Conservation (phyloP, 1,140 invertebrate genomes). For the Apis laboriosa region DNA sequence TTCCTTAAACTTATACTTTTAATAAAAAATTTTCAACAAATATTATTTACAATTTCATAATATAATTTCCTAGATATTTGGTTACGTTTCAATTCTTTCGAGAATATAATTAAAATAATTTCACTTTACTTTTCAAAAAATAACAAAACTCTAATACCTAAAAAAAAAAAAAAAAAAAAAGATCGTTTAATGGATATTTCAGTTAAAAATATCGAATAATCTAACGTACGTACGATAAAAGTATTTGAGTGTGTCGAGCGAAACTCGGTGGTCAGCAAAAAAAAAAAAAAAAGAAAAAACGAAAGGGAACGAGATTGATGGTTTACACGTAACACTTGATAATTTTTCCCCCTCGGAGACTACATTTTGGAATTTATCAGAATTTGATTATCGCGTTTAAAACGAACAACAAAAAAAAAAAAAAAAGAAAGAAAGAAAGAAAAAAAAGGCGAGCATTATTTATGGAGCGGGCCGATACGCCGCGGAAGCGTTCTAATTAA, state of each 20-base stretch:
- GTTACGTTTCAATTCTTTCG: too few relatives aligned
- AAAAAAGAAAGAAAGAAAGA: background rate
- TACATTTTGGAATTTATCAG: constrained; percentile 26
- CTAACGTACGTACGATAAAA: background rate
- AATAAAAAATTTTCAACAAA: too few relatives aligned
- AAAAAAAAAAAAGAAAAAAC: too few relatives aligned
- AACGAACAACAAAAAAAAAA: constrained; percentile 26
- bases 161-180: too few relatives aligned
- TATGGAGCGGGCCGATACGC: constrained; percentile 29
- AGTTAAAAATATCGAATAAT: background rate
- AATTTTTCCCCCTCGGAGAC: background rate
- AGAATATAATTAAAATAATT: too few relatives aligned
- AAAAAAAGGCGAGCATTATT: constrained; percentile 37
- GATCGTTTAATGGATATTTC: too few relatives aligned
- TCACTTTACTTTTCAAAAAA: too few relatives aligned
- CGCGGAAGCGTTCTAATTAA: constrained; percentile 47
- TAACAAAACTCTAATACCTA: too few relatives aligned
- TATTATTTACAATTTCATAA: too few relatives aligned
- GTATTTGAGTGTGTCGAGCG: background rate
- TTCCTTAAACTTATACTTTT: too few relatives aligned
- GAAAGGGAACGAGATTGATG: background rate
- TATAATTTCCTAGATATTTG: too few relatives aligned
- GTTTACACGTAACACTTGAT: background rate
- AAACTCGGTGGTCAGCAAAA: background rate
- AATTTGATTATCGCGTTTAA: constrained; percentile 35